Base-by-base conservation (phyloP, 2,888 invertebrate species). In the Plemyria rubiginata region DNA sequence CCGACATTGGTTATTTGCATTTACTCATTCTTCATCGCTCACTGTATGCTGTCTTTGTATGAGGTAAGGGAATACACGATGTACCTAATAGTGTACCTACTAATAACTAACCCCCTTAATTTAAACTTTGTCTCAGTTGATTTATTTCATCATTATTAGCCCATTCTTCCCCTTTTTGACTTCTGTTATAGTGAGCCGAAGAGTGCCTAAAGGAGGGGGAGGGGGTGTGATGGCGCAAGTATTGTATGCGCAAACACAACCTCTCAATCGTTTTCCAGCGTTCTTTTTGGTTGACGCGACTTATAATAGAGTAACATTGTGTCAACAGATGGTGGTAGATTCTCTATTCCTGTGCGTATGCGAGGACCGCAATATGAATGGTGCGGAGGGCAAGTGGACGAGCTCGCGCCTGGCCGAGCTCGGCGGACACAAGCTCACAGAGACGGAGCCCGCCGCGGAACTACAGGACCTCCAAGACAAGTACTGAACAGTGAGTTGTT, bases 311-410 rank as follows among this genome's bases (percentile, higher is more conserved):
- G n/a, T n/a, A 45, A 45, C 11, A 9, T 11, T 43, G 16, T 4
- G 22, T 13, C 55, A 40, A 3, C 85, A 98, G 98, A 98, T 98
- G 95, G 97, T 98, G 9, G 96, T 99, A 7, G 98, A 99, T 84
- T 98, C 99, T 0, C 91, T 99, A 57, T 97, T 99, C 87, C 90
- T 99, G 67, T 99, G 99, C 84, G 97, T 98, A 77, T 98, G 98
- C 81, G 98, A 98, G 85, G 98, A 98, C 82, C 96, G 96, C 86
- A 96, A 96, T 63, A 94, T 96, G 84, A 97, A 98, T 82, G 96
- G 96, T 1, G 94, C 94, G 0, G 95, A 95, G 29, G 96, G 96
- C 9, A 89, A 92, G 48, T 95, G 95, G 95, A 94, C 93, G 68
- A 88, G 88, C 68, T 93, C 94, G 0, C 93, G 94, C 36, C 80